Percentiles rank a stretch among this genome's conserved stretches.
Conservation (phyloP, 2,888 invertebrate genomes). For the Drosophila recens region DNA sequence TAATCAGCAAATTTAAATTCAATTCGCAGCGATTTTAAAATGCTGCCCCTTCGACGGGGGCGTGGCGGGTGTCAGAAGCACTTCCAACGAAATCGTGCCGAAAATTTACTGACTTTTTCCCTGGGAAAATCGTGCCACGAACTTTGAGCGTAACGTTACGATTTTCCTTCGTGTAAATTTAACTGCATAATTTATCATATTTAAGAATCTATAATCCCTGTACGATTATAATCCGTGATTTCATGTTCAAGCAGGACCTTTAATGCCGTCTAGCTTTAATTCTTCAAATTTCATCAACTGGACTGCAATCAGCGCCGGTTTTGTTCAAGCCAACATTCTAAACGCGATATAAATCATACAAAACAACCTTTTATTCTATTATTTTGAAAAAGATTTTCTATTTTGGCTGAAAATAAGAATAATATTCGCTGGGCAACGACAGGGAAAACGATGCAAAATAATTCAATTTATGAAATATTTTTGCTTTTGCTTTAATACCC, state of each 20-base stretch:
- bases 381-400: constrained; percentile 38
- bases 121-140: constrained; percentile 10
- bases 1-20: constrained; percentile 85
- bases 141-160: constrained; percentile 65
- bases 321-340: constrained; percentile 33
- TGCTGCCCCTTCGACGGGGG: constrained; percentile 10
- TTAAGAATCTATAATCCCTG: constrained; percentile 80
- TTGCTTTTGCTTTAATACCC: too few relatives aligned
- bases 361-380: constrained; percentile 14
- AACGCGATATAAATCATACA: constrained; percentile 65
- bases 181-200: constrained; percentile 83
- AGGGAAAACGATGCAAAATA: constrained; percentile 61
- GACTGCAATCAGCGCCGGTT: background rate
- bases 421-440: constrained; percentile 28
- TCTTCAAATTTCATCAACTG: background rate
- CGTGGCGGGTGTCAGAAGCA: constrained; percentile 63
- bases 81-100: constrained; percentile 47
- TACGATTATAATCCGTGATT: constrained; percentile 8
- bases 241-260: constrained; percentile 5
- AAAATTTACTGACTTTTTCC: constrained; percentile 60
- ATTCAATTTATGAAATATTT: constrained; percentile 74
- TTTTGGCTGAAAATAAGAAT: constrained; percentile 24
- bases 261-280: constrained; percentile 29
- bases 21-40: constrained; percentile 71
- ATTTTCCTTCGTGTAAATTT: constrained; percentile 72